These are phyloP conservation scores for Heliothis peltigera DNA, from an alignment of 2,888 invertebrate genomes.

Conservation along the genomic window DNA sequence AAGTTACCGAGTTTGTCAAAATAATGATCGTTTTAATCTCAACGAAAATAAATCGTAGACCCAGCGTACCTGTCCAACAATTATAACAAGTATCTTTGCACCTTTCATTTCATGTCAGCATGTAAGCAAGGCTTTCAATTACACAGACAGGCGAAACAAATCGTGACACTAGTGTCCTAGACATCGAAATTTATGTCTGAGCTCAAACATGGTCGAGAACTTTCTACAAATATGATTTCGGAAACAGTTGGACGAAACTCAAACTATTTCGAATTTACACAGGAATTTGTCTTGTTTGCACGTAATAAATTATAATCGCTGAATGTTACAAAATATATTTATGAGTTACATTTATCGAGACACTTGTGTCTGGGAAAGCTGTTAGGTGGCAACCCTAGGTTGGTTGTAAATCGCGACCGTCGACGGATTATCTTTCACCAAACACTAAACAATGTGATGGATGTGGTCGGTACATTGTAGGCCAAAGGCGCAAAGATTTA, in stretches of 20 bases:
- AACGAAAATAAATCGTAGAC: slow-evolving; percentile 5
- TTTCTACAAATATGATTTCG: slow-evolving; percentile 53
- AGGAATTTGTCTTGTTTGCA: slow-evolving; percentile 41
- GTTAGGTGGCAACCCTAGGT: slow-evolving; percentile 56
- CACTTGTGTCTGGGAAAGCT: slow-evolving; percentile 57
- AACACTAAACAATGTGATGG: slow-evolving; percentile 75
- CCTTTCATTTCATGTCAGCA: slow-evolving; percentile 57
- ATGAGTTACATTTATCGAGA: slow-evolving; percentile 57
- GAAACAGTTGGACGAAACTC: slow-evolving; percentile 25
- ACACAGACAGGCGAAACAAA: slow-evolving; percentile 44
- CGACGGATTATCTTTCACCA: slow-evolving; percentile 71
- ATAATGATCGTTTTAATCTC: slow-evolving; percentile 10
- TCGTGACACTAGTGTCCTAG: slow-evolving; percentile 57
- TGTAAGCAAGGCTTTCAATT: slow-evolving; percentile 57
- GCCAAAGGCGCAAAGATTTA: slow-evolving; percentile 22
- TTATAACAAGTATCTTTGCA: slow-evolving; percentile 42
- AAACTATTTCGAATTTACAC: slow-evolving; percentile 42
- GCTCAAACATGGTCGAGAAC: slow-evolving; percentile 30
- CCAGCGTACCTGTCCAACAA: slow-evolving; percentile 29
- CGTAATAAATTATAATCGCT: slow-evolving; percentile 48
- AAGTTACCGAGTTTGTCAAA: slow-evolving; percentile 6
- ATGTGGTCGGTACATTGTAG: slow-evolving; percentile 62
- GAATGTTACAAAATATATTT: slow-evolving; percentile 57
- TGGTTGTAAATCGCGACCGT: slow-evolving; percentile 63
- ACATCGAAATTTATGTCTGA: slow-evolving; percentile 50